Percentiles rank a stretch among this genome's conserved stretches.
Evolutionary conservation across 2,113 vertebrate species (phyloP).

Genomic region (Ptilorrhoa leucosticta): DNA sequence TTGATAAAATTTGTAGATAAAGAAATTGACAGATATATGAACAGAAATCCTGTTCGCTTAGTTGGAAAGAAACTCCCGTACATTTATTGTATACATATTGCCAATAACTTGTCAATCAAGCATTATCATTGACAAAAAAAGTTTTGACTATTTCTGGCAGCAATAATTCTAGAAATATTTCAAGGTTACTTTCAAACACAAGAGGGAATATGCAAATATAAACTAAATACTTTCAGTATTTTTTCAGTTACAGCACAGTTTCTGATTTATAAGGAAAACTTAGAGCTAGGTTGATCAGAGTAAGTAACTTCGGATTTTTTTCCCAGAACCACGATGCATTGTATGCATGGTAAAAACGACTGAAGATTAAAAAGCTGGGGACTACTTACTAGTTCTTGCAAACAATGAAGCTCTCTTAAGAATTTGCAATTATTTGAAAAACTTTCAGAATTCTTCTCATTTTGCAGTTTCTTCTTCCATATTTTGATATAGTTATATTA

Average conservation of each 20-base stretch:
- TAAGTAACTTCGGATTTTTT: not conserved
- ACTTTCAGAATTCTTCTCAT: not conserved
- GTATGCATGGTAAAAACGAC: not conserved
- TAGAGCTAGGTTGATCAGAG: not conserved
- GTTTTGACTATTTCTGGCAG: not conserved
- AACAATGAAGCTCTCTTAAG: not conserved
- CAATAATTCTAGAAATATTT: not conserved
- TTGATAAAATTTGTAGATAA: not conserved
- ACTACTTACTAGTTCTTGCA: not conserved
- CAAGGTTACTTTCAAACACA: not conserved
- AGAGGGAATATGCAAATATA: not conserved
- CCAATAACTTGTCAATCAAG: not conserved
- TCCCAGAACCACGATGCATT: not conserved
- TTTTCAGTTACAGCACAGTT: not conserved
- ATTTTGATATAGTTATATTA: not conserved
- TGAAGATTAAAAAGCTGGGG: not conserved
- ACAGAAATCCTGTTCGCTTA: not conserved
- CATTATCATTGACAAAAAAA: not conserved
- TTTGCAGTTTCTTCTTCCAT: not conserved
- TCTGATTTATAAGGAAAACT: not conserved
- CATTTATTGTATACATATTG: not conserved
- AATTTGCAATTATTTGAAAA: not conserved
- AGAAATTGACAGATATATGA: not conserved
- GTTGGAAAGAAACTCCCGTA: not conserved
- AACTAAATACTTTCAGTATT: not conserved